Evolutionary conservation across 2,888 invertebrate species (phyloP), one percentile per base, ranked within the genome.

Genomic region (Phania funesta): DNA sequence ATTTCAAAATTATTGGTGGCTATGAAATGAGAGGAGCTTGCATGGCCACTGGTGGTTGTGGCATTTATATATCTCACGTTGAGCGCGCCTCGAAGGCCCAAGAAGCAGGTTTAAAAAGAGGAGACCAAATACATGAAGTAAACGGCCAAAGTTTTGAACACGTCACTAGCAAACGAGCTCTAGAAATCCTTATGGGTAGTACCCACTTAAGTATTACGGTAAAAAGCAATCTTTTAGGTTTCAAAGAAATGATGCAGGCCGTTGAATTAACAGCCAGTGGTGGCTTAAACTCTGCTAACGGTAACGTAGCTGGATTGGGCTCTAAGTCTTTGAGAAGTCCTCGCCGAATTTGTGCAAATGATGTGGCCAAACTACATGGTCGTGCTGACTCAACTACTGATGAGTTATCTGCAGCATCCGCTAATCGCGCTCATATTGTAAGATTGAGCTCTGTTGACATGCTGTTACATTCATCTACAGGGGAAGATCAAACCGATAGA

Each of bases 81-180:
- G 98, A 98, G 89, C 95, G 95, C 86, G 95, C 95, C 84, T 97
- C 98, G 1, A 98, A 98, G 91, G 97, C 99, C 7, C 97, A 98
- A 91, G 97, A 98, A 90, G 96, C 98, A 24, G 99, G 99, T 0
- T 92, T 99, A 62, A 98, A 99, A 91, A 93, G 98, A 68, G 99
- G 99, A 46, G 99, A 99, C 92, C 99, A 99, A 93, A 97, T 99
- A 83, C 92, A 99, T 85, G 98, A 99, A 92, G 98, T 99, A 0
- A 99, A 99, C 91, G 98, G 98, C 29, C 97, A 98, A 90, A 98
- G 96, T 87, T 98, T 99, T 90, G 96, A 97, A 88, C 97, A 97
- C 91, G 97, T 99, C 58, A 96, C 95, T 86, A 96, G 97, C 90
- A 94, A 95, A 56, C 95, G 96, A 88, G 99, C 99, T 9, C 93